Base-by-base conservation (phyloP, 2,888 invertebrate species). In the Tenthredo distinguenda region DNA sequence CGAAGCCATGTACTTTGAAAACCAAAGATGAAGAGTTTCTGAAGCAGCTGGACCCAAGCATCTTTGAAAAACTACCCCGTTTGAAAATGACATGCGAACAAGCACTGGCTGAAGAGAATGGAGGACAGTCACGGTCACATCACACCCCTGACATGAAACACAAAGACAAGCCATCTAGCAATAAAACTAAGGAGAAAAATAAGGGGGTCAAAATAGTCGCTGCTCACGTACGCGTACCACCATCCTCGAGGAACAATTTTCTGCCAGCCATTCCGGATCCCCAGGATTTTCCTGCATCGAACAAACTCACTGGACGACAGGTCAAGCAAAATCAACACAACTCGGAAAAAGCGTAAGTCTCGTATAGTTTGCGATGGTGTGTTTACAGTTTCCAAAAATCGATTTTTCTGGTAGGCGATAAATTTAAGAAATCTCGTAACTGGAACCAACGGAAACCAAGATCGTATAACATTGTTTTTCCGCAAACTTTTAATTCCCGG, bases 1-100 rank as follows among this genome's bases (percentile, higher is more conserved):
- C 76, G 10, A 85, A 37, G 37, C 68, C 85, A 18, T 85, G 85
- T 65, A 43, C 50, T n/a, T n/a, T 85, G 31, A 85, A 68, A 47
- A 37, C 76, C 26, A 85, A 85, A 55, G 65, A 85, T 37, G 85
- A 85, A 31, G 77, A 62, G 26, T 85, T 76, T 79, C 81, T 85
- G 3, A 31, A 15, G 12, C 37, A n/a, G 47, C 47, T 50, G 15
- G 81, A 40, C 62, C 81, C 81, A 18, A n/a, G 50, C 26, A 62
- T 81, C n/a, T 81, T 62, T 15, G 81, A 81, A 58, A 58, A 65
- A 65, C 10, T 31, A 31, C 81, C 81, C 40, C 81, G 81, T 40
- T 62, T 81, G 40, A 81, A 62, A 43, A 62, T 81, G 81, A 65
- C 43, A 43, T 81, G 81, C 31, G 43, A 81, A 0, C 50, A 77